These are phyloP conservation scores for Philonicus albiceps DNA, from an alignment of 2,888 invertebrate genomes.

Conservation along the genomic window DNA sequence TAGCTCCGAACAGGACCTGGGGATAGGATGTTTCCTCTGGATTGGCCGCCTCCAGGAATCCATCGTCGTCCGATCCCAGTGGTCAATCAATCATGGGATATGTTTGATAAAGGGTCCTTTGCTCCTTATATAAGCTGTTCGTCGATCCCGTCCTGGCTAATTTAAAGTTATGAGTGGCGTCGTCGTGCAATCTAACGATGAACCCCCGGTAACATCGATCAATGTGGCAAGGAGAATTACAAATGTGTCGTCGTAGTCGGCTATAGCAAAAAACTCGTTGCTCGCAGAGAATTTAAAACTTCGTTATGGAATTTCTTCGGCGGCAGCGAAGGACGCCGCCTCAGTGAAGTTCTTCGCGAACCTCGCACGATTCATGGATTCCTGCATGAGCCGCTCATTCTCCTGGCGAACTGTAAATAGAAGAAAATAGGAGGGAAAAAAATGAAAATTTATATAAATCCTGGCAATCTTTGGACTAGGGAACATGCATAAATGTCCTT, in stretches of 20 bases:
- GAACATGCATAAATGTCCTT: background rate
- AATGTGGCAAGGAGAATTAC: conserved; percentile 31
- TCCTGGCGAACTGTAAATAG: conserved; percentile 83
- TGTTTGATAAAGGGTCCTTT: background rate
- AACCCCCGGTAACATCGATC: conserved; percentile 19
- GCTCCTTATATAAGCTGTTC: background rate
- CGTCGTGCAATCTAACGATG: background rate
- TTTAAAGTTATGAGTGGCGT: conserved; percentile 3
- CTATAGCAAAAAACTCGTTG: conserved; percentile 19
- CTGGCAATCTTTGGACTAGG: background rate
- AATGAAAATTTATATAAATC: background rate
- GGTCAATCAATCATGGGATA: background rate
- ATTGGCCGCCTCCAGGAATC: background rate
- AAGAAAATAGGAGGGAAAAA: conserved; percentile 31
- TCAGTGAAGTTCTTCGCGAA: conserved; percentile 62
- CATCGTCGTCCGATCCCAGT: background rate
- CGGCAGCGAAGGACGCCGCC: conserved; percentile 54
- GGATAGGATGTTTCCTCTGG: background rate
- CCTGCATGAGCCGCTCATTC: conserved; percentile 85
- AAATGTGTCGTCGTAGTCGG: background rate
- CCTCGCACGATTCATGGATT: conserved; percentile 70
- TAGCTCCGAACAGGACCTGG: background rate
- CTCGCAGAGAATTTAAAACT: conserved; percentile 49
- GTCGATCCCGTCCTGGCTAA: background rate
- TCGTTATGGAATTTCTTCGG: conserved; percentile 54